Percentiles rank a stretch among this genome's conserved stretches.
Evolutionary conservation across 2,888 invertebrate species (phyloP).

Genomic region (Oxytorus armatus): DNA sequence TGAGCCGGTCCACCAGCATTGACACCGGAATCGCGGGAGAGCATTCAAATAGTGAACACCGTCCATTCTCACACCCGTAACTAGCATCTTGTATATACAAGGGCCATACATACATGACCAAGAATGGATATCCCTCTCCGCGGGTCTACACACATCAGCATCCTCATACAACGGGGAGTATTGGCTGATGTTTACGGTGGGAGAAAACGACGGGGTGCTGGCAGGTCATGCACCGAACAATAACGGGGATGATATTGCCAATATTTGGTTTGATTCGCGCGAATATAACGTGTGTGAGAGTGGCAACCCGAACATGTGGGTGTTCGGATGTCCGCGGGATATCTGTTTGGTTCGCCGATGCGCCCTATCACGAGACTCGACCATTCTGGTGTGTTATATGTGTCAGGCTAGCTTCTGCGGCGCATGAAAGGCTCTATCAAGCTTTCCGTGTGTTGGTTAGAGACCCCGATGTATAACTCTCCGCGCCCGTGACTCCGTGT

Average conservation of each 20-base stretch:
- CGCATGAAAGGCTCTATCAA: conserved; percentile 44
- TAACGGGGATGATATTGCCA: conserved; percentile 82
- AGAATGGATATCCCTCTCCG: background rate
- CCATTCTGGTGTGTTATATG: background rate
- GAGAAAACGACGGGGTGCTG: conserved; percentile 43
- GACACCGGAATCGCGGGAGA: conserved; percentile 76
- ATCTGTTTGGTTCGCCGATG: conserved; percentile 5
- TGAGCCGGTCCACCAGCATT: conserved; percentile 73
- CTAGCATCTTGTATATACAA: background rate
- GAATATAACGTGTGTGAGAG: conserved; percentile 64
- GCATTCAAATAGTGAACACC: conserved; percentile 83
- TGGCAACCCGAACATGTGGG: conserved; percentile 23
- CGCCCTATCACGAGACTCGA: background rate
- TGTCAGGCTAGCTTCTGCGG: conserved; percentile 21
- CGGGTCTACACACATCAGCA: background rate
- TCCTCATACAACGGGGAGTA: conserved; percentile 5
- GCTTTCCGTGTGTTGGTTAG: conserved; percentile 43
- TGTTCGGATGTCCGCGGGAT: conserved; percentile 29
- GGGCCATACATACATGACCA: conserved; percentile 10
- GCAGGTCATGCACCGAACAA: conserved; percentile 70
- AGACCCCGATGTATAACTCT: conserved; percentile 26
- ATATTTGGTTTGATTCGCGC: conserved; percentile 84
- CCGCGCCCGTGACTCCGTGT: conserved; percentile 65
- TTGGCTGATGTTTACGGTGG: conserved; percentile 8
- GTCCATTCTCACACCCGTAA: conserved; percentile 74